Base-by-base conservation (phyloP, 1,140 invertebrate genomes). In the Zophobas atratus region DNA sequence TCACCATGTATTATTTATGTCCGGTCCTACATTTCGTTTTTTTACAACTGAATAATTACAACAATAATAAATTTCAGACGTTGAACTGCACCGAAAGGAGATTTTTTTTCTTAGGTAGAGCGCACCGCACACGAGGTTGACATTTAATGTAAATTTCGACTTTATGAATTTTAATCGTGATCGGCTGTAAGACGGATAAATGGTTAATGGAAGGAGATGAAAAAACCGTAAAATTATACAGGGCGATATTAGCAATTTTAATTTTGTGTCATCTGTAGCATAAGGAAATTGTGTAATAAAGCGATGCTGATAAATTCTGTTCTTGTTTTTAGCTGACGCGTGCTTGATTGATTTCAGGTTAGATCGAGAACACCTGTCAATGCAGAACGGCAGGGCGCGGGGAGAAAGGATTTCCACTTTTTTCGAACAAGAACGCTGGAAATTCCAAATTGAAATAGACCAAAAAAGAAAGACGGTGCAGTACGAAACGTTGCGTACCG, bases 151-250 rank as follows among this genome's bases (percentile, higher is more conserved):
- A 67, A 67, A 67, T 67, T 51, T 60, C 60, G 60, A 41, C 38
- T 67, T 43, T 41, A 67, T 67, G 60, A 67, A 67, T 67, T 67
- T 67, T 67, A 67, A 67, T 67, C 41, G 33, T 43, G 60, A 41
- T 60, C 56, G 56, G 56, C 56, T 39, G 36, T 8, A 38, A 36
- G 20, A 20, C 20, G 20, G 56, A 60, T 56, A 56, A 46, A 56
- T 56, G 36, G 36, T 39, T 39, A 39, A 60, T 60, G 56, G 35
- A 56, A 35, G n/a, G 32, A 39, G 57, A 41, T 34, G 57, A 67
- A 43, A 35, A 67, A 67, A 67, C 60, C 60, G 60, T 67, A 67
- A 67, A 67, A 67, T 67, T 67, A 67, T 67, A 67, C 60, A 43
- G 60, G 60, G 60, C 60, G 60, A 67, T 36, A 67, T 67, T 67